These are phyloP conservation scores for Gobius niger DNA, from an alignment of 2,113 vertebrate species.

Conservation along the genomic window DNA sequence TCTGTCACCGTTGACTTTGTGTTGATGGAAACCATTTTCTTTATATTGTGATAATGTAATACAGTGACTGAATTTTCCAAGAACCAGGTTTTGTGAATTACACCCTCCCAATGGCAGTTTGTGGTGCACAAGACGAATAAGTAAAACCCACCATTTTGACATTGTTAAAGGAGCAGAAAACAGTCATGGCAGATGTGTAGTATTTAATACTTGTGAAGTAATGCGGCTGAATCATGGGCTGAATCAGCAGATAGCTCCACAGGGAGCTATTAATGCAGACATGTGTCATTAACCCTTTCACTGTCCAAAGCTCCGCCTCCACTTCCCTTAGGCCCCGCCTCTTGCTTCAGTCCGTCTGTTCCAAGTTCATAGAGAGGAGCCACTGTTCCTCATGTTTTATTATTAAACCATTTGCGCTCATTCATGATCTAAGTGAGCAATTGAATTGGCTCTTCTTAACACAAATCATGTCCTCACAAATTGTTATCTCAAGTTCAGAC, in stretches of 20 bases:
- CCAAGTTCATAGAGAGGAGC: slow-evolving; percentile 29
- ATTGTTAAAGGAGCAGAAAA: slow-evolving; percentile 71
- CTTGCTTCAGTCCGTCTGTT: slow-evolving; percentile 26
- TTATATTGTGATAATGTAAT: neutral
- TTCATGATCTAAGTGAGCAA: neutral
- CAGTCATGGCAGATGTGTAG: slow-evolving; percentile 78
- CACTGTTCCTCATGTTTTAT: slow-evolving; percentile 11
- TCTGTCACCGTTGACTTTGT: neutral
- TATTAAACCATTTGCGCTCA: slow-evolving; percentile 9
- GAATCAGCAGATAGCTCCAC: slow-evolving; percentile 86
- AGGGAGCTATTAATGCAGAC: slow-evolving; percentile 82
- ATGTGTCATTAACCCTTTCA: slow-evolving; percentile 85
- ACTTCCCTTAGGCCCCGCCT: slow-evolving; percentile 8
- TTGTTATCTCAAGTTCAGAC: too few relatives aligned
- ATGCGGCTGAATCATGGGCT: slow-evolving; percentile 86
- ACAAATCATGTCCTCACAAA: too few relatives aligned
- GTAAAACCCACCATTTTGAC: slow-evolving; percentile 67
- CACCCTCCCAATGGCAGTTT: neutral
- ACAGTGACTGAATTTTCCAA: neutral
- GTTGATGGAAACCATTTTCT: neutral
- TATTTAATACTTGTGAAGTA: slow-evolving; percentile 86
- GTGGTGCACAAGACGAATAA: slow-evolving; percentile 9
- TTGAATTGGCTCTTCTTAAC: too few relatives aligned
- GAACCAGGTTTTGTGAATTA: neutral
- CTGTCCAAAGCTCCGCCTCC: slow-evolving; percentile 54